phyloP scores from a whole-genome alignment of 2,888 invertebrate genomes.

The Dolichomitus sp. region DNA sequence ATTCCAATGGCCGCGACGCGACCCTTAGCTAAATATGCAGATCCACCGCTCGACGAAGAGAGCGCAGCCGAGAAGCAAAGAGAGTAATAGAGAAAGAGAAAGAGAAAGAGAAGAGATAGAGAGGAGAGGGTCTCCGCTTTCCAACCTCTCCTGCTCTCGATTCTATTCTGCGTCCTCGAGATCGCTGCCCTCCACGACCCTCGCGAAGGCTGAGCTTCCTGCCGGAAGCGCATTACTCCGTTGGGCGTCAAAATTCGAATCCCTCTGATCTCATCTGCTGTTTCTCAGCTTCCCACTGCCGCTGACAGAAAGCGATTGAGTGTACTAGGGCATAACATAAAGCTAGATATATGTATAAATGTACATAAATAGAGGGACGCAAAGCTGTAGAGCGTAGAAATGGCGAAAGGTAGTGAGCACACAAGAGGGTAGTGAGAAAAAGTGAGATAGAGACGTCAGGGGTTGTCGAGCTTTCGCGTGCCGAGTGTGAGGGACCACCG shows the following conservation, averaged over 20 bases:
- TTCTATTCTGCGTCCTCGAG: slow-evolving; percentile 42
- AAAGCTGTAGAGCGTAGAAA: background rate
- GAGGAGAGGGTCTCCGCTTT: slow-evolving; percentile 50
- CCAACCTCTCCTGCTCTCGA: slow-evolving; percentile 21
- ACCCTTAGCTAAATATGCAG: slow-evolving; percentile 85
- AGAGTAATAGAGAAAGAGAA: slow-evolving; percentile 32
- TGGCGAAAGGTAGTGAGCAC: slow-evolving; percentile 24
- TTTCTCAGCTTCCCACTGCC: slow-evolving; percentile 14
- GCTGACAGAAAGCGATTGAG: background rate
- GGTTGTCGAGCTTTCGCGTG: slow-evolving; percentile 57
- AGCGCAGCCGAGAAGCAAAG: slow-evolving; percentile 35
- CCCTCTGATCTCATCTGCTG: slow-evolving; percentile 10
- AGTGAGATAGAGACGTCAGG: slow-evolving; percentile 33
- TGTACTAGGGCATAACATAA: background rate
- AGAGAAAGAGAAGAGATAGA: slow-evolving; percentile 21
- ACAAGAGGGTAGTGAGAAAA: slow-evolving; percentile 18
- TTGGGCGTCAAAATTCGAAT: slow-evolving; percentile 44
- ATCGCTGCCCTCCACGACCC: slow-evolving; percentile 24
- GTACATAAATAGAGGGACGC: background rate
- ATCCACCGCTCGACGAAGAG: slow-evolving; percentile 74
- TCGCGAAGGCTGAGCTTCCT: slow-evolving; percentile 6
- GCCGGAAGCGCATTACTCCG: slow-evolving; percentile 48
- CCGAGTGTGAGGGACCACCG: slow-evolving; percentile 64
- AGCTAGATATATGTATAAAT: slow-evolving; percentile 1
- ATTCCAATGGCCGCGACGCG: slow-evolving; percentile 84